Conservation (phyloP, 2,113 vertebrate genomes). For the Nothocercus nigrocapillus region DNA sequence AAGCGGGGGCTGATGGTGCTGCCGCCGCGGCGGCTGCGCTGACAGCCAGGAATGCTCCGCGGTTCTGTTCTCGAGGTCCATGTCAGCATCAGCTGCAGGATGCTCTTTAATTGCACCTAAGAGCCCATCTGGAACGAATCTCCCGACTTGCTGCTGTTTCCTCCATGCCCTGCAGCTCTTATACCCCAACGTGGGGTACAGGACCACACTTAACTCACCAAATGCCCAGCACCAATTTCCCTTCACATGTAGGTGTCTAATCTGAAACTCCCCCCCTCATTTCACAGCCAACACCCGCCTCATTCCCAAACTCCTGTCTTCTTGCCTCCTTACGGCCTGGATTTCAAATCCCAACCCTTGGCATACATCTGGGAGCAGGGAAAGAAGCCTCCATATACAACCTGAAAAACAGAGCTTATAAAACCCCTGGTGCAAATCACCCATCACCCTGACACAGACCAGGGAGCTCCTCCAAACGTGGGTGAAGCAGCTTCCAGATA, state of each 20-base stretch:
- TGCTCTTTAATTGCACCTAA: neutral
- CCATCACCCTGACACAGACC: neutral
- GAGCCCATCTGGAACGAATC: neutral
- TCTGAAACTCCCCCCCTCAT: neutral
- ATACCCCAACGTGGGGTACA: neutral
- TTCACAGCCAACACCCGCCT: neutral
- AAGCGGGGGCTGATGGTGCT: neutral
- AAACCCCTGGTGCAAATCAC: neutral
- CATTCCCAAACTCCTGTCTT: neutral
- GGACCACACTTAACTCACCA: neutral
- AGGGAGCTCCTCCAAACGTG: neutral
- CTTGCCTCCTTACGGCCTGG: neutral
- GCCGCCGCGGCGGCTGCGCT: neutral
- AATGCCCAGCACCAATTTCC: neutral
- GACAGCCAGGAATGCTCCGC: neutral
- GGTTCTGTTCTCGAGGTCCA: neutral
- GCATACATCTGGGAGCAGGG: neutral
- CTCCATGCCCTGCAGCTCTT: neutral
- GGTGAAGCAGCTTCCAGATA: neutral
- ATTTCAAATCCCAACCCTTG: neutral
- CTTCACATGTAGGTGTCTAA: neutral
- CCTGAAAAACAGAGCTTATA: neutral
- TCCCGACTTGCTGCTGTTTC: neutral
- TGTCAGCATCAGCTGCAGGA: neutral
- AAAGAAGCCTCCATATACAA: neutral